Evolutionary conservation across 2,113 vertebrate genomes (phyloP).

Genomic region (Nothoprocta perdicaria): DNA sequence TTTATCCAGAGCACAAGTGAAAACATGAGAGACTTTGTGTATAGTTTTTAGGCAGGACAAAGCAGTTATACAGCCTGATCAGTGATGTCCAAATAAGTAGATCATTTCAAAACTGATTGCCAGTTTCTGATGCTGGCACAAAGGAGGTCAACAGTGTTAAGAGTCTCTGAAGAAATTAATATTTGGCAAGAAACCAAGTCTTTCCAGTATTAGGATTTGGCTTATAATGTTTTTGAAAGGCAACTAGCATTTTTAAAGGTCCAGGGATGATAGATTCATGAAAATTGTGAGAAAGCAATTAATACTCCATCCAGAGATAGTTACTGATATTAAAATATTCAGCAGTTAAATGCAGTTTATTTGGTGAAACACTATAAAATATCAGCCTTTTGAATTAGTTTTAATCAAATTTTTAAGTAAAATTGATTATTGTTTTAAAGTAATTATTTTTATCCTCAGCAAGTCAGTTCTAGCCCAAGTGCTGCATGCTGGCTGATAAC

Average conservation of each 20-base stretch:
- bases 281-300: neutral
- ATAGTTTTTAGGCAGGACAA: neutral
- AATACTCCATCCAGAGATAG: neutral
- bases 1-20: neutral
- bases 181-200: neutral
- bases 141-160: neutral
- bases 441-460: neutral
- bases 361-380: neutral
- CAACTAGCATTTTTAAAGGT: constrained; percentile 3
- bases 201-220: neutral
- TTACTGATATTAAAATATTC: neutral
- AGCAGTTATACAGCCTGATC: neutral
- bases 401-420: neutral
- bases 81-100: neutral
- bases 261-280: neutral
- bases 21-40: neutral
- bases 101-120: neutral
- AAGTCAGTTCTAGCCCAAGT: neutral
- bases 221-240: neutral
- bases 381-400: neutral
- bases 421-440: neutral
- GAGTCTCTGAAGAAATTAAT: neutral
- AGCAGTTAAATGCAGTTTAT: neutral
- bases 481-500: neutral
- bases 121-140: neutral